These are phyloP conservation scores for Serilophus lunatus DNA, from an alignment of 2,113 vertebrate genomes.

Conservation along the genomic window DNA sequence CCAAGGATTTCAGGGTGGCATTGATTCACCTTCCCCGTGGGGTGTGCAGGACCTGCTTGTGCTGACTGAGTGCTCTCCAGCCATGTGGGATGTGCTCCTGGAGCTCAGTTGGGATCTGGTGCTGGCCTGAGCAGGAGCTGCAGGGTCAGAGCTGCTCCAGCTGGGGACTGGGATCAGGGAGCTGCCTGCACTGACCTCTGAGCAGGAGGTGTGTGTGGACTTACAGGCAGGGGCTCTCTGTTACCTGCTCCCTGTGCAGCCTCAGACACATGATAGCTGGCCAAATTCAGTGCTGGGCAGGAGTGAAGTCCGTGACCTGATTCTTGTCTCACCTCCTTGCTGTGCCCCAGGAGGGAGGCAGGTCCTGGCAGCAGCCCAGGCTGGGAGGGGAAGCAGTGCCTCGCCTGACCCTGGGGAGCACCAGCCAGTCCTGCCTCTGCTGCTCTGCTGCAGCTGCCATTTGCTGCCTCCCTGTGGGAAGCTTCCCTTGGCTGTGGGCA, in stretches of 20 bases:
- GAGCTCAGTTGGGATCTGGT: neutral
- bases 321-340: neutral
- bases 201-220: accelerated
- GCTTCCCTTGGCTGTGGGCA: neutral
- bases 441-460: neutral
- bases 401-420: neutral
- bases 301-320: neutral
- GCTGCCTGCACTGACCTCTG: neutral
- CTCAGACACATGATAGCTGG: neutral
- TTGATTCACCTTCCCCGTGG: neutral
- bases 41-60: neutral
- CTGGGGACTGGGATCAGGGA: accelerated
- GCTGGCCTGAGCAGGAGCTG: neutral
- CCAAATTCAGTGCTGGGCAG: neutral
- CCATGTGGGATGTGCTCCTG: neutral
- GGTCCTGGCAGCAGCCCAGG: neutral
- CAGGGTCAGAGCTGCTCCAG: accelerated
- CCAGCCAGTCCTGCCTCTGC: neutral
- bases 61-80: neutral
- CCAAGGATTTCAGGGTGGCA: neutral
- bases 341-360: neutral
- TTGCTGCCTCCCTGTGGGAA: conserved; percentile 31
- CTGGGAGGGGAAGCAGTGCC: neutral
- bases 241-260: neutral
- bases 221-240: accelerated